phyloP scores from a whole-genome alignment of 2,888 invertebrate species.

The Mythimna impura region DNA sequence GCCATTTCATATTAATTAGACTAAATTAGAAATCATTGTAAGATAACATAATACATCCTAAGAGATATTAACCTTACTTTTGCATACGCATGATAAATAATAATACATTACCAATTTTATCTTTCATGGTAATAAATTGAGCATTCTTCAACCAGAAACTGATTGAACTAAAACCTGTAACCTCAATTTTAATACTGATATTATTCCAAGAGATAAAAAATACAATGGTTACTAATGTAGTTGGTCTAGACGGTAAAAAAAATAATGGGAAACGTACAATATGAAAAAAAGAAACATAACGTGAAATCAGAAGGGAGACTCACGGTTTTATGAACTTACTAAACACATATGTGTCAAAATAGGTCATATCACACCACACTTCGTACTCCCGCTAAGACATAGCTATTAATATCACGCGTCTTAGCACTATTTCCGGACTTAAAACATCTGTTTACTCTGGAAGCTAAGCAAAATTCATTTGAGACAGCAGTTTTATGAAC shows the following conservation, averaged over 20 bases:
- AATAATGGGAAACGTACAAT: no score
- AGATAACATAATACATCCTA: no score
- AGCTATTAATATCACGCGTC: conserved; percentile 24
- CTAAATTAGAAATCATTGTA: no score
- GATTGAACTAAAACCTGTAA: conserved; percentile 10
- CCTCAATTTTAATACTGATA: conserved; percentile 2
- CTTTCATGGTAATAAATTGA: conserved; percentile 1
- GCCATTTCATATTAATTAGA: neutral
- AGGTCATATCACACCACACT: conserved; percentile 45
- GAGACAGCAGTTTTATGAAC: neutral
- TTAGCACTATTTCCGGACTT: conserved; percentile 30
- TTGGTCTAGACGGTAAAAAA: neutral
- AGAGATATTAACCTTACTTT: no score
- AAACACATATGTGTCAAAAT: conserved; percentile 26
- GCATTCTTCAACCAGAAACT: conserved; percentile 1
- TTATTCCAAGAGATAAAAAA: conserved; percentile 7
- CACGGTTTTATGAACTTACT: neutral
- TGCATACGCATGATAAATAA: neutral
- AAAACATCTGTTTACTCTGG: conserved; percentile 30
- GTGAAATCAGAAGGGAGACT: neutral
- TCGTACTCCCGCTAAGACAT: conserved; percentile 53
- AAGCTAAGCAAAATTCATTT: neutral
- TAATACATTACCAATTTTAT: neutral
- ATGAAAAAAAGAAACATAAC: neutral
- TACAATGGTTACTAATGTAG: neutral